phyloP scores from a whole-genome alignment of 2,797 vertebrate species.

The Halcyon smyrnensis region DNA sequence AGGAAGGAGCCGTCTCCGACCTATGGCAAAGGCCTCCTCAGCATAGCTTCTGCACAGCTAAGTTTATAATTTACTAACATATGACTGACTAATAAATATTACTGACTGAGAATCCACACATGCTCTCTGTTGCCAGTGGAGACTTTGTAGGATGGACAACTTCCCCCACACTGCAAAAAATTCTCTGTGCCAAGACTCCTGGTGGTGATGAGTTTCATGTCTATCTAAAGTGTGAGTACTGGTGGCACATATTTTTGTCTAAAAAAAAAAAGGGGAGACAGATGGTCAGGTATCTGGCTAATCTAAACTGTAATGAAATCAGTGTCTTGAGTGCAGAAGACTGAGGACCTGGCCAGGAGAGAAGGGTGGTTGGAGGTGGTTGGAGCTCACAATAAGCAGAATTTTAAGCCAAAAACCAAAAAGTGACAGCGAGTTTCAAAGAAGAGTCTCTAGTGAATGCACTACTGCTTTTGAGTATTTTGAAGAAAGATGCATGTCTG shows the following conservation, averaged over 20 bases:
- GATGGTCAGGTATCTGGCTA: background rate
- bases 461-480: background rate
- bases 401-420: background rate
- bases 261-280: background rate
- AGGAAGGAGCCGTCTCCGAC: background rate
- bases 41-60: background rate
- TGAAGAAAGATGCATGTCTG: background rate
- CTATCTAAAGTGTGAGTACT: background rate
- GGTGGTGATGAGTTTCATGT: background rate
- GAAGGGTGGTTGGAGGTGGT: background rate
- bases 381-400: background rate
- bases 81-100: no score
- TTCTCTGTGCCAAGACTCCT: background rate
- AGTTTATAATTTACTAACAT: background rate
- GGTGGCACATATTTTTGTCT: background rate
- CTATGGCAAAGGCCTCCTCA: background rate
- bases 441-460: background rate
- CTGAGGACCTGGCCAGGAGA: background rate
- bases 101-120: background rate
- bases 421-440: background rate
- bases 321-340: background rate
- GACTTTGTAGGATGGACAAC: background rate
- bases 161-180: accelerated
- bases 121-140: background rate
- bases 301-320: background rate